Evolutionary conservation across 2,797 vertebrate genomes (phyloP).

Genomic region (Chelidonichthys spinosus): DNA sequence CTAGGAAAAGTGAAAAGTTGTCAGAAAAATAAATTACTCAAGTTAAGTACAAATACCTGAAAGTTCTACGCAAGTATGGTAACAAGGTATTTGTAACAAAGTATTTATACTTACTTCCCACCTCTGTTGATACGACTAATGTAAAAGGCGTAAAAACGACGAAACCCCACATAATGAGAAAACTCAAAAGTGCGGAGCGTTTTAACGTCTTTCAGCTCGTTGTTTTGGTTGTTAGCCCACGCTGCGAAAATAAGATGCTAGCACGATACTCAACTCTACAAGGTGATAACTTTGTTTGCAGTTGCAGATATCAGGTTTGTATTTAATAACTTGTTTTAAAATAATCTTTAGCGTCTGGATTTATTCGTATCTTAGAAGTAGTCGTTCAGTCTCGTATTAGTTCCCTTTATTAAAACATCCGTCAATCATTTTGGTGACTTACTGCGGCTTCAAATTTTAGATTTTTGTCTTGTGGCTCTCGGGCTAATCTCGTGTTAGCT

Average conservation of each 20-base stretch:
- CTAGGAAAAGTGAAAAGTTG: no score
- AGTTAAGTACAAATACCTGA: no score
- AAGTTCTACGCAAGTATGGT: no score
- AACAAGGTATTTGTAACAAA: no score
- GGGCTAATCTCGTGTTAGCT: constrained; percentile 34
- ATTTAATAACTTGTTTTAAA: constrained; percentile 22
- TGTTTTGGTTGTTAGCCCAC: constrained; percentile 7
- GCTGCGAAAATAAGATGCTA: constrained; percentile 6
- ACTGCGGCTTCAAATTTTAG: background rate
- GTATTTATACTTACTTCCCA: no score
- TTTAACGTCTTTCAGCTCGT: background rate
- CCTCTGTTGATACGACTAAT: no score
- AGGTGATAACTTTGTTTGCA: background rate
- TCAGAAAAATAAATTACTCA: no score
- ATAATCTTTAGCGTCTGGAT: background rate
- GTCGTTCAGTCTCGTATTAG: background rate
- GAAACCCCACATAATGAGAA: no score
- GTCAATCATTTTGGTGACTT: constrained; percentile 10
- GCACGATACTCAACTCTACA: background rate
- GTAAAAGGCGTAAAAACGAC: background rate
- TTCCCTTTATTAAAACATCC: constrained; percentile 15
- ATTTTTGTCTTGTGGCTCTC: background rate
- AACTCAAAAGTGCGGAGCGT: background rate
- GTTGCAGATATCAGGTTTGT: background rate
- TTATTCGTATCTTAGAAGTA: constrained; percentile 14